Evolutionary conservation across 2,888 invertebrate species (phyloP).

Genomic region (Tanypteryx hageni): DNA sequence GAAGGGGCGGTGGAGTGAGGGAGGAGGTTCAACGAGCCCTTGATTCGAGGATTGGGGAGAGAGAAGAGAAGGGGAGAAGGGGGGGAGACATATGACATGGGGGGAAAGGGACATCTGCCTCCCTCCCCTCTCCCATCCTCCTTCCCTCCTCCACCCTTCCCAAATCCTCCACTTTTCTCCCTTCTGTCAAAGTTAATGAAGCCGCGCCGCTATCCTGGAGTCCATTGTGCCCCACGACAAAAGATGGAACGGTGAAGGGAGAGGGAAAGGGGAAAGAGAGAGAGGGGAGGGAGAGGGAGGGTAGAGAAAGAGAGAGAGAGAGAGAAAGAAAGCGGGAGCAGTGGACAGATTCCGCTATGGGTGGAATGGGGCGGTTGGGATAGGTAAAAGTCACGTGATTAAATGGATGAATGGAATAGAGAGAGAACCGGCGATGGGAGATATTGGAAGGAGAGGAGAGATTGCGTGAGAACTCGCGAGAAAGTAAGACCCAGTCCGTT

Average conservation of each 20-base stretch:
- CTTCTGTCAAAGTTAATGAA: conserved; percentile 57
- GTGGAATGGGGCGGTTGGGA: not conserved
- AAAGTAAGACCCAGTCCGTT: too few relatives aligned
- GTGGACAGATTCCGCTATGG: not conserved
- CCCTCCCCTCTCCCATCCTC: not conserved
- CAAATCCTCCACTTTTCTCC: not conserved
- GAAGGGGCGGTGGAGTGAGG: not conserved
- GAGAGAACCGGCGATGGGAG: too few relatives aligned
- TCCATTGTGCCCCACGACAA: conserved; percentile 24
- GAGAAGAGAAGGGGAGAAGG: not conserved
- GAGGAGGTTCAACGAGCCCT: conserved; percentile 18
- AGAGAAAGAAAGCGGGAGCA: not conserved
- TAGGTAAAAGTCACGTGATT: too few relatives aligned
- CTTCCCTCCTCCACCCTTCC: not conserved
- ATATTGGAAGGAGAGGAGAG: too few relatives aligned
- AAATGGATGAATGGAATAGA: too few relatives aligned
- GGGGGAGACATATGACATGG: conserved; percentile 20
- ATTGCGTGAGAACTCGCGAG: too few relatives aligned
- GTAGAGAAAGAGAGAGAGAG: not conserved
- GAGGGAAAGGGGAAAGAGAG: not conserved
- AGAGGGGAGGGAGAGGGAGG: not conserved
- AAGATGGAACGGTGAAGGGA: not conserved
- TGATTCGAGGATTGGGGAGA: not conserved
- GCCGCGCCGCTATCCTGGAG: conserved; percentile 27
- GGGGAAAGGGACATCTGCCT: conserved; percentile 50